Evolutionary conservation across 2,797 vertebrate genomes (phyloP), one percentile per base, ranked within the genome.

Genomic region (Acridotheres tristis): DNA sequence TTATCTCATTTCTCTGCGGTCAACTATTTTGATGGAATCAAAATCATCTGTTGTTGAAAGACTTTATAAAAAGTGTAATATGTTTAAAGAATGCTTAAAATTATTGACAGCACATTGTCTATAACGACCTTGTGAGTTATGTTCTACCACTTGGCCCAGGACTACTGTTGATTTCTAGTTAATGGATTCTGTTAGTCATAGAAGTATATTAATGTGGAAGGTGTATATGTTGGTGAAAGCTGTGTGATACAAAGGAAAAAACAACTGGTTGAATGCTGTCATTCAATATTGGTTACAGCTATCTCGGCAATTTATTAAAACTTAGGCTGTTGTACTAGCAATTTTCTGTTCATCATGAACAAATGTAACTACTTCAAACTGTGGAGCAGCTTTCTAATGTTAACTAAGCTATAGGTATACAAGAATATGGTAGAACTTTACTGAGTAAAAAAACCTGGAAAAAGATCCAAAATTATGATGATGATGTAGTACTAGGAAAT

Each of bases 131-230:
- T 42, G 26, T 9, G 16, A 26, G 10, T 87, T 68, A 7, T 72
- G 18, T 79, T 76, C 42, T 48, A 68, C 51, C 63, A 25, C 67
- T 68, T 85, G 30, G 30, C 74, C 25, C n/a, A 34, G 65, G 67
- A 57, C 61, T 48, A 5, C 34, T 66, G 11, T 50, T 79, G 9
- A 71, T 78, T 80, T 45, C 11, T 69, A 45, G 8, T 53, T 88
- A 78, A 61, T 48, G 21, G 42, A 65, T 82, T 67, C 26, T 74
- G 0, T 48, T 81, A 65, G 38, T 78, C 30, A 27, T 7, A 57
- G 11, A n/a, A 71, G 62, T 50, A 36, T 1, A 0, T 54, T 69
- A 58, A 34, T 32, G 23, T 2, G 0, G 12, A 38, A 50, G 9
- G 26, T 50, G 16, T 38, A 7, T 47, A 5, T 47, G 30, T 47